Evolutionary conservation across 2,113 vertebrate species (phyloP).

Genomic region (Shinisaurus crocodilurus): DNA sequence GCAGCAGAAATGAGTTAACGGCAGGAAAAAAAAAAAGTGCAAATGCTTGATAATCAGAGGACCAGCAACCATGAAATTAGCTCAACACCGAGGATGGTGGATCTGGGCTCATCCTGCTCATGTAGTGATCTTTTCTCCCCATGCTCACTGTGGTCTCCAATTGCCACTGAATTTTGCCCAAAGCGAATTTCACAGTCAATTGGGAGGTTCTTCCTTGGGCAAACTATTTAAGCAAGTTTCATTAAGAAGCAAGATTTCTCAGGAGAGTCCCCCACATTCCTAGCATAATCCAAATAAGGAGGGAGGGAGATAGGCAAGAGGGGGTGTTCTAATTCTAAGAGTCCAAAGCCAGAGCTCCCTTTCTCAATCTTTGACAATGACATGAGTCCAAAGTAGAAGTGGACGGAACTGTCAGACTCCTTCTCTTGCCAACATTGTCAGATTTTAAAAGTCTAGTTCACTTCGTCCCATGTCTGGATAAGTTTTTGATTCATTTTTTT

Average conservation of each 20-base stretch:
- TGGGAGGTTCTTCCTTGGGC: background rate
- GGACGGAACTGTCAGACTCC: no score
- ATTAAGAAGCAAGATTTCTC: no score
- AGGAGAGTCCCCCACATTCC: no score
- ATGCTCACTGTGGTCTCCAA: background rate
- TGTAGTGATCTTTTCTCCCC: background rate
- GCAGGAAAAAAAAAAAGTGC: background rate
- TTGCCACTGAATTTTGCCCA: background rate
- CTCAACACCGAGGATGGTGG: background rate
- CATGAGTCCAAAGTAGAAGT: background rate
- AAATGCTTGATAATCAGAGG: background rate
- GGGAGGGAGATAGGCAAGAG: background rate
- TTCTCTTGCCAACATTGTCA: no score
- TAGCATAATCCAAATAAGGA: no score
- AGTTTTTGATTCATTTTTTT: no score
- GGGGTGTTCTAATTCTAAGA: no score
- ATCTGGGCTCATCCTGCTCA: background rate
- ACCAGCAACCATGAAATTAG: no score
- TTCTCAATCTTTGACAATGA: background rate
- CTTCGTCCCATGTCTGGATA: no score
- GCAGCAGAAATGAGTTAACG: background rate
- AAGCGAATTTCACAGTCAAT: background rate
- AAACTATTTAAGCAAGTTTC: background rate
- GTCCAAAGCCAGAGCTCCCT: background rate
- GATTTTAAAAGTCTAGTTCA: no score